Base-by-base conservation (phyloP, 2,888 invertebrate genomes). In the Argyresthia goedartella region DNA sequence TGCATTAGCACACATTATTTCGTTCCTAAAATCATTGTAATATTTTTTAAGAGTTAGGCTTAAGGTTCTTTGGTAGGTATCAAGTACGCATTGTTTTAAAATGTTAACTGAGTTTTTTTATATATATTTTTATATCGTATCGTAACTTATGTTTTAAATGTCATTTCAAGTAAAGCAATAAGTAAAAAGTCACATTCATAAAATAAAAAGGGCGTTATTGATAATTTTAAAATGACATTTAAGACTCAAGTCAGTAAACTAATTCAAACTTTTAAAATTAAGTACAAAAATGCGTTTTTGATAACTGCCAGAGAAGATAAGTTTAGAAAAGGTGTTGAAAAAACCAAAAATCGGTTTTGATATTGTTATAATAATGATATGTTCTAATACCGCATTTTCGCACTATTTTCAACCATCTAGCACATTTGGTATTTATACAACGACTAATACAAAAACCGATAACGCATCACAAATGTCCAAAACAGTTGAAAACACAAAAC, bases 331-430 rank as follows among this genome's bases (percentile, higher is more conserved):
- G 44, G 15, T 43, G n/a, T 43, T 14, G 2, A 4, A 43, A 13
- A 43, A 13, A 44, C 14, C 10, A 10, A 9, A 16, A 16, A 14
- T 3, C 15, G 8, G 4, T n/a, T 34, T 47, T 33, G 34, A 13
- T 49, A 49, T 16, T 36, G 39, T 8, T 34, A 34, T 33, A n/a
- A 25, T 34, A 35, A 49, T 49, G 49, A 49, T 49, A 49, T 49
- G 49, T 49, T 36, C 33, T 33, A 33, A 34, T 34, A 34, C 47
- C 1, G 34, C 47, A 34, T 47, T 35, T 47, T 14, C 34, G 7
- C 11, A 13, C 33, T 11, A 47, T 13, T 47, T 47, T 47, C 34
- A 47, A 47, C 47, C 8, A 25, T 47, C n/a, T n/a, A 2, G 1
- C 7, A 34, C 47, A 13, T 44, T 47, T 14, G n/a, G 47, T 33